phyloP scores from a whole-genome alignment of 1,140 invertebrate genomes.

The Helicoverpa armigera region DNA sequence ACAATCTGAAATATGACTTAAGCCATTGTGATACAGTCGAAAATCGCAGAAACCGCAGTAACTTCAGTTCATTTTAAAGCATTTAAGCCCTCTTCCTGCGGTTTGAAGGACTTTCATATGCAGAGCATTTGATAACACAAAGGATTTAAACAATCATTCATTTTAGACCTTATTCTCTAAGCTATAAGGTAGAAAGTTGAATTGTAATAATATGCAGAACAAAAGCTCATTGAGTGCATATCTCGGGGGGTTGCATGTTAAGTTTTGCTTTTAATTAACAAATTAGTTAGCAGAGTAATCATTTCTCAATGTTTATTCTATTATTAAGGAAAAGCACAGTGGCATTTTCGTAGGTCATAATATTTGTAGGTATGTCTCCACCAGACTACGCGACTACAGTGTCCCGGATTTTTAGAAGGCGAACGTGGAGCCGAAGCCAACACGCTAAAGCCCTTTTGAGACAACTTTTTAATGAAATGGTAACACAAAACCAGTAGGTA shows the following conservation, averaged over 20 bases:
- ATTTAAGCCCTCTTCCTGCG: not conserved
- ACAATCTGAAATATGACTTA: not conserved
- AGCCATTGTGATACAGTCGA: not conserved
- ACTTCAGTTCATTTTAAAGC: not conserved
- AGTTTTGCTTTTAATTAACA: slow-evolving; percentile 21
- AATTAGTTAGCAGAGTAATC: slow-evolving; percentile 5
- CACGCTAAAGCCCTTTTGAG: too few species aligned
- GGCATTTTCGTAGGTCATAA: too few species aligned
- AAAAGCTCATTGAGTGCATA: not conserved
- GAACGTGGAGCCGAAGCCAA: too few species aligned
- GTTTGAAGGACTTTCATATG: slow-evolving; percentile 8
- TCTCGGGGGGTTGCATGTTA: not conserved
- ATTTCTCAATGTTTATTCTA: not conserved
- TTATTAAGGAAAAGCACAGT: too few species aligned
- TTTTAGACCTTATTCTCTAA: not conserved
- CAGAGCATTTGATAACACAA: not conserved
- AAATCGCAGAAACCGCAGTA: not conserved
- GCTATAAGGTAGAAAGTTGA: not conserved
- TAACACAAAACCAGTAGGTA: too few species aligned
- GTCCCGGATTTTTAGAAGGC: too few species aligned
- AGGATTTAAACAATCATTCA: not conserved
- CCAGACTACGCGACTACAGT: too few species aligned
- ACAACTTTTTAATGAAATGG: too few species aligned
- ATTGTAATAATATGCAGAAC: not conserved
- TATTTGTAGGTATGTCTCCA: too few species aligned